phyloP scores from a whole-genome alignment of 2,888 invertebrate species.

The Sisyra nigra region DNA sequence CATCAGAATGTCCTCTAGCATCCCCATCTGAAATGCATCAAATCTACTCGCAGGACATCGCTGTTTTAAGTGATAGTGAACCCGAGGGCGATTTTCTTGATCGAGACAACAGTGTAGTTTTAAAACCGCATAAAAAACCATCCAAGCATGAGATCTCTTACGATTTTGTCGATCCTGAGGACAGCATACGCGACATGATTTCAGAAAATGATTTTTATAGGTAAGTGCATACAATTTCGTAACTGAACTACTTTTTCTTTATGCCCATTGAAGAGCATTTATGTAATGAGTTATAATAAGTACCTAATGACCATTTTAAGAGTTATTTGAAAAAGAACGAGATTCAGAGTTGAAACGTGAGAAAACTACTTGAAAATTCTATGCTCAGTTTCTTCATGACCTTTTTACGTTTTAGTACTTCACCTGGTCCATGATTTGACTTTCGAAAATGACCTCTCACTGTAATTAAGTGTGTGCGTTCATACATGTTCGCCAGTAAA shows the following conservation, averaged over 20 bases:
- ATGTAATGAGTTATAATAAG: background rate
- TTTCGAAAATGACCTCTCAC: no score
- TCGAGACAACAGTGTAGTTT: background rate
- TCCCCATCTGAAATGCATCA: slow-evolving; percentile 28
- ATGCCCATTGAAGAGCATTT: background rate
- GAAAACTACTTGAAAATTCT: no score
- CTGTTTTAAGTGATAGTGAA: slow-evolving; percentile 21
- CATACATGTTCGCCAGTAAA: no score
- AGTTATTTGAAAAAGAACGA: background rate
- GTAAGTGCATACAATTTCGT: slow-evolving; percentile 20
- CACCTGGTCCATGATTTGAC: no score
- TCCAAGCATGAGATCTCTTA: slow-evolving; percentile 26
- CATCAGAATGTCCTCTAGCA: slow-evolving; percentile 21
- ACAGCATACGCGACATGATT: slow-evolving; percentile 43
- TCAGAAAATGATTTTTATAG: slow-evolving; percentile 45
- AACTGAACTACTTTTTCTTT: background rate
- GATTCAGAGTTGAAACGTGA: slow-evolving; percentile 1
- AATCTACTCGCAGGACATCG: slow-evolving; percentile 27
- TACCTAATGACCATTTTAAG: background rate
- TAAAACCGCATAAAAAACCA: slow-evolving; percentile 17
- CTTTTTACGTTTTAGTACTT: no score
- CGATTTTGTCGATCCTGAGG: slow-evolving; percentile 42
- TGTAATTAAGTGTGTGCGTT: no score
- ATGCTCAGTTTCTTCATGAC: background rate
- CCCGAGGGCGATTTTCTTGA: slow-evolving; percentile 21